phyloP scores from a whole-genome alignment of 2,113 vertebrate genomes.

The Brachypteracias leptosomus region DNA sequence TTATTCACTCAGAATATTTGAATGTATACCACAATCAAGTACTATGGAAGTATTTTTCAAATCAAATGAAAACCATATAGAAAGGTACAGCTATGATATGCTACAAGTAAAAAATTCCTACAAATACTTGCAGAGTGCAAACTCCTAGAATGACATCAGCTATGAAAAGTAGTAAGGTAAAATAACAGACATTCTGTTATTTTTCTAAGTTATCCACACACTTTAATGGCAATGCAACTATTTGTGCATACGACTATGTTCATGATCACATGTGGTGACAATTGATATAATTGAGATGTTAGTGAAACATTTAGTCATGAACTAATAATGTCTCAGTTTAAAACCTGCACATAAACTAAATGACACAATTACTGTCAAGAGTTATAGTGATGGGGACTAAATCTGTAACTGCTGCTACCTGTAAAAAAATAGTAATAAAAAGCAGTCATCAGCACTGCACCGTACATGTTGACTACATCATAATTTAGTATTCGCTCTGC shows the following conservation, averaged over 20 bases:
- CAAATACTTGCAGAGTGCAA: background rate
- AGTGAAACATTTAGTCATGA: background rate
- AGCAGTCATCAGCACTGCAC: background rate
- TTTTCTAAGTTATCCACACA: background rate
- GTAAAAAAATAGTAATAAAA: background rate
- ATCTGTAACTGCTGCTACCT: background rate
- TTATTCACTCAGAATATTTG: background rate
- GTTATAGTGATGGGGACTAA: background rate
- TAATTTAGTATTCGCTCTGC: background rate
- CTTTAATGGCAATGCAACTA: background rate
- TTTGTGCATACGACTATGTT: background rate
- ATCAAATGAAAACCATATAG: background rate
- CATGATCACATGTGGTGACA: background rate
- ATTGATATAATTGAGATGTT: background rate
- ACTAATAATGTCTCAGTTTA: background rate
- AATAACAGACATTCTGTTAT: background rate
- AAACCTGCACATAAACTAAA: background rate
- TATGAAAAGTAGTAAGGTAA: background rate
- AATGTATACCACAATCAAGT: background rate
- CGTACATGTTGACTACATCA: background rate
- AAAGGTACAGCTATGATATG: background rate
- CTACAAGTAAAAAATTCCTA: background rate
- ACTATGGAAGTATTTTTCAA: background rate
- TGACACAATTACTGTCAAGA: background rate
- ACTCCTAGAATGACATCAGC: background rate